These are phyloP conservation scores for Stenotaenia linearis DNA, from an alignment of 2,888 invertebrate genomes.

Conservation along the genomic window DNA sequence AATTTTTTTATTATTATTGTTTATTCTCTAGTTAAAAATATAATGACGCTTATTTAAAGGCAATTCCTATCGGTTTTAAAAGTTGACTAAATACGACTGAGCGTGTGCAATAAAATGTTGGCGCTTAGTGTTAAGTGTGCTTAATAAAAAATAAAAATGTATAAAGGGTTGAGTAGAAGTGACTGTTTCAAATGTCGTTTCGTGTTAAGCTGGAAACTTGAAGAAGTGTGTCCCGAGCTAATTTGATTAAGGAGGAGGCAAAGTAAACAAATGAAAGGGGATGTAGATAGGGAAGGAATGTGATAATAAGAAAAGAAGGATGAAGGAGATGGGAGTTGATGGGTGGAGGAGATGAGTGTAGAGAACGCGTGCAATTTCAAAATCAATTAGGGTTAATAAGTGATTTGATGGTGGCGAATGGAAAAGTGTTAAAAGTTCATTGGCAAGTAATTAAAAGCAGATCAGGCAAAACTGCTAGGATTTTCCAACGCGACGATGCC, in stretches of 20 bases:
- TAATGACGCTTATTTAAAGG: neutral
- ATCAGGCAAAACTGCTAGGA: slow-evolving; percentile 8
- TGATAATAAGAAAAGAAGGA: slow-evolving; percentile 22
- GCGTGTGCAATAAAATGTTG: neutral
- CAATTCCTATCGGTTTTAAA: neutral
- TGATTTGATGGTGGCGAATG: slow-evolving; percentile 21
- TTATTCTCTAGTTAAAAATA: neutral
- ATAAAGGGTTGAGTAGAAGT: neutral
- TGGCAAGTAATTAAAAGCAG: slow-evolving; percentile 19
- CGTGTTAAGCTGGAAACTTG: neutral
- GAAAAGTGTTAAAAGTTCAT: slow-evolving; percentile 26
- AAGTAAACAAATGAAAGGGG: slow-evolving; percentile 14
- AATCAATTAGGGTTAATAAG: slow-evolving; percentile 19
- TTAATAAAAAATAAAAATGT: neutral
- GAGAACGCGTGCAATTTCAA: neutral
- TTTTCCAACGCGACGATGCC: neutral
- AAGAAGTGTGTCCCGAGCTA: neutral
- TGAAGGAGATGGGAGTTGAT: neutral
- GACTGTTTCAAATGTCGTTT: neutral
- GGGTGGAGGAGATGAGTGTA: neutral
- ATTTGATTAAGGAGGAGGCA: slow-evolving; percentile 17
- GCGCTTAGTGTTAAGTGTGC: neutral
- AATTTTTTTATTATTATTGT: neutral
- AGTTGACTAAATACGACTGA: neutral
- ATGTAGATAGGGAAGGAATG: neutral